phyloP scores from a whole-genome alignment of 2,113 vertebrate genomes.

The Tor tambroides region DNA sequence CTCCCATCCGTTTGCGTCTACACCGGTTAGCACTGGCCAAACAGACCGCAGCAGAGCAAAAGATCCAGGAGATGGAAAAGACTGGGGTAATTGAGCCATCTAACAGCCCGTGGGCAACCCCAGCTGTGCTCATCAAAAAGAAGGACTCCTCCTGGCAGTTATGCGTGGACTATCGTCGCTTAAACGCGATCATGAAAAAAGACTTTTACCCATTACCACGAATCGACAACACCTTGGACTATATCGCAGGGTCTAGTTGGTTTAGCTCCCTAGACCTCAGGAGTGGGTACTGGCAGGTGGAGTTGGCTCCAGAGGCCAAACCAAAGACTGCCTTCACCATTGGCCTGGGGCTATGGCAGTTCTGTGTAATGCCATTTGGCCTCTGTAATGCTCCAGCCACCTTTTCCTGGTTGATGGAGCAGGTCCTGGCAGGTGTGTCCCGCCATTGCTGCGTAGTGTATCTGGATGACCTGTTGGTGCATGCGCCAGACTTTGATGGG shows the following conservation, averaged over 20 bases:
- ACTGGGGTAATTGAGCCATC: not conserved
- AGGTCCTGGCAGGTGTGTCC: not conserved
- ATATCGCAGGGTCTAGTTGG: too few species aligned
- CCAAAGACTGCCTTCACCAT: conserved; percentile 16
- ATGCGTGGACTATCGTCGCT: not conserved
- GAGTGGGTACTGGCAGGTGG: not conserved
- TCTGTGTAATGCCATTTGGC: not conserved
- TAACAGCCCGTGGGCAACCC: not conserved
- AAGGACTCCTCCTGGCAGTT: not conserved
- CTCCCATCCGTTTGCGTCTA: not conserved
- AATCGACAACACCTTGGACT: not conserved
- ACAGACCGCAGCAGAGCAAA: not conserved
- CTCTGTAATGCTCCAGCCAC: conserved; percentile 10
- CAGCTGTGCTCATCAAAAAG: not conserved
- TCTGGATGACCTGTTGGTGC: not conserved
- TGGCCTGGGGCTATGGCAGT: not conserved
- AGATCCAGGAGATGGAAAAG: not conserved
- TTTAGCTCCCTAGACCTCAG: not conserved
- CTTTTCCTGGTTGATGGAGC: not conserved
- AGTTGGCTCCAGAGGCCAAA: not conserved
- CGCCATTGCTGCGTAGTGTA: not conserved
- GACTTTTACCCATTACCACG: not conserved
- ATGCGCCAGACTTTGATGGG: not conserved
- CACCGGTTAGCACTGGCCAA: not conserved
- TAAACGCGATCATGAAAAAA: not conserved